These are phyloP conservation scores for Tyria jacobaeae DNA, from an alignment of 2,888 invertebrate species.

Conservation along the genomic window DNA sequence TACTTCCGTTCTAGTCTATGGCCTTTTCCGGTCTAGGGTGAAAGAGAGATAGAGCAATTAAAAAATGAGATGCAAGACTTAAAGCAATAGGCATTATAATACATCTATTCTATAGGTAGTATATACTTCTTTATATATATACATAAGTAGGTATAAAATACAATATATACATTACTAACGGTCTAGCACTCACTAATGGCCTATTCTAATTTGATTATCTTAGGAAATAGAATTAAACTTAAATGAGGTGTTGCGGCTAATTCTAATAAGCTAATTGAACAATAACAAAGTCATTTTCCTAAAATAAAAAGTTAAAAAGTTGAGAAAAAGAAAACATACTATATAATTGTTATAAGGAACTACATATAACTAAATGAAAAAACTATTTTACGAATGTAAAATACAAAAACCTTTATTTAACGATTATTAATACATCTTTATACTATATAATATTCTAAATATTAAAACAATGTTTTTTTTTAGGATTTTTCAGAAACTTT, in stretches of 20 bases:
- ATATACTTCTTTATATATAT: background rate
- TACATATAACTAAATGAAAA: background rate
- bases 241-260: background rate
- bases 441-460: background rate
- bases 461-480: background rate
- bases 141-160: too few species aligned
- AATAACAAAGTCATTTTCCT: too few species aligned
- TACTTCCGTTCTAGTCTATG: constrained; percentile 25
- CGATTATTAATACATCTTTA: background rate
- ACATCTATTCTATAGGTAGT: background rate
- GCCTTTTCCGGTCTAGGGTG: background rate
- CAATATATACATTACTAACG: background rate
- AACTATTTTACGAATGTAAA: background rate
- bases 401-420: constrained; percentile 8
- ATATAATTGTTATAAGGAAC: too few species aligned
- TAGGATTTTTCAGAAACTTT: background rate
- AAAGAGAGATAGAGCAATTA: background rate
- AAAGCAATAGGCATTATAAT: background rate
- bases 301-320: too few species aligned
- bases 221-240: background rate
- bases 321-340: too few species aligned
- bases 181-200: background rate
- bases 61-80: constrained; percentile 4
- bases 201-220: background rate
- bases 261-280: too few species aligned